phyloP scores from a whole-genome alignment of 2,113 vertebrate species.

The Stegostoma tigrinum region DNA sequence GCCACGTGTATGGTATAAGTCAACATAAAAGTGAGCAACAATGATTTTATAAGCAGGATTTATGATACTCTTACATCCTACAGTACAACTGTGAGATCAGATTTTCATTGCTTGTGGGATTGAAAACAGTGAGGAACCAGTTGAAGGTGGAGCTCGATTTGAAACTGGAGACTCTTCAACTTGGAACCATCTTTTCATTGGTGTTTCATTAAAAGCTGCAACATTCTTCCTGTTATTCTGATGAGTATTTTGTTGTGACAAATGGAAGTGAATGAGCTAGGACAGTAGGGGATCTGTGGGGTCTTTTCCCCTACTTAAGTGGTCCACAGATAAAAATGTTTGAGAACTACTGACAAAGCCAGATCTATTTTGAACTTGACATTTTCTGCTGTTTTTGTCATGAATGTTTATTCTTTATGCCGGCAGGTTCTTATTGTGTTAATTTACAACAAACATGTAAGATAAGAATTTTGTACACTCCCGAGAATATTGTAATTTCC shows the following conservation, averaged over 20 bases:
- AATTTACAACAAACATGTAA: background rate
- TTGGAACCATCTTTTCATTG: too few relatives aligned
- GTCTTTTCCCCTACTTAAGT: background rate
- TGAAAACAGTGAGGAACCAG: too few relatives aligned
- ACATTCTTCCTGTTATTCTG: background rate
- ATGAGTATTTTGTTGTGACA: background rate
- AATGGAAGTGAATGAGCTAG: too few relatives aligned
- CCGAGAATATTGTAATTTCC: conserved; percentile 4
- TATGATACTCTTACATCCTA: too few relatives aligned
- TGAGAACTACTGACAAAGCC: background rate
- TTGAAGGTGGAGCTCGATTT: too few relatives aligned
- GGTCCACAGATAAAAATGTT: background rate
- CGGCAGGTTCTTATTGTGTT: conserved; percentile 5
- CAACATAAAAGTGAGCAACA: too few relatives aligned
- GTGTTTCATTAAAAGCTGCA: background rate
- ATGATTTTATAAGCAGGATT: too few relatives aligned
- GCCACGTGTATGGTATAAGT: too few relatives aligned
- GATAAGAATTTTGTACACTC: background rate
- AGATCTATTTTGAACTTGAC: background rate
- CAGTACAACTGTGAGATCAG: too few relatives aligned
- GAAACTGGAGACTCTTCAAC: too few relatives aligned
- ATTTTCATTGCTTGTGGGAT: too few relatives aligned
- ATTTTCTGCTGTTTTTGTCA: background rate
- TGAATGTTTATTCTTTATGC: conserved; percentile 1
- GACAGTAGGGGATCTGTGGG: background rate